These are phyloP conservation scores for Cataglyphis cursor DNA, from an alignment of 2,888 invertebrate genomes.

Conservation along the genomic window DNA sequence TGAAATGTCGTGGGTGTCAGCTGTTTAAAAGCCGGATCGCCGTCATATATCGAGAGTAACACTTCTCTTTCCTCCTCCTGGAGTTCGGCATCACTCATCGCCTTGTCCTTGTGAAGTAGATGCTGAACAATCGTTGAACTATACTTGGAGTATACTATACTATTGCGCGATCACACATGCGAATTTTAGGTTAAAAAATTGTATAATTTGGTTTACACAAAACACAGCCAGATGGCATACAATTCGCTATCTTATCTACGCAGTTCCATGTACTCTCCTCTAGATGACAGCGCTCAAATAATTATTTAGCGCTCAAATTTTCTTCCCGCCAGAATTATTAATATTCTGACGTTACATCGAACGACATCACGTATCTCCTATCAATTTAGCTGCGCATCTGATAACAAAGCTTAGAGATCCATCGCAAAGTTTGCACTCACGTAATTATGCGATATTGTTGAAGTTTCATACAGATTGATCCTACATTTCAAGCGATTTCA, in stretches of 20 bases:
- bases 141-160: neutral
- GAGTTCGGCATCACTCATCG: slow-evolving; percentile 90
- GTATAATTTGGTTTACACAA: neutral
- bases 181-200: slow-evolving; percentile 42
- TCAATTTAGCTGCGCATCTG: neutral
- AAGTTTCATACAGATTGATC: neutral
- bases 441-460: neutral
- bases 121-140: neutral
- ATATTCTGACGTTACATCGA: neutral
- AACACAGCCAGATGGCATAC: neutral
- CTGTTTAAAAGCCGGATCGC: slow-evolving; percentile 95
- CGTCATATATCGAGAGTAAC: slow-evolving; percentile 97
- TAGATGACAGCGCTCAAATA: neutral
- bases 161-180: neutral
- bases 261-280: too few species aligned
- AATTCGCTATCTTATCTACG: neutral
- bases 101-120: slow-evolving; percentile 55
- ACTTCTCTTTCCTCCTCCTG: slow-evolving; percentile 97
- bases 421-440: neutral
- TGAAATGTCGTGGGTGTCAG: slow-evolving; percentile 93
- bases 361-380: neutral
- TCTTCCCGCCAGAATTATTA: neutral
- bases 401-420: neutral
- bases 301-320: neutral
- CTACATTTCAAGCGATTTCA: neutral